Base-by-base conservation (phyloP, 2,113 vertebrate species). In the Hemiscyllium ocellatum region DNA sequence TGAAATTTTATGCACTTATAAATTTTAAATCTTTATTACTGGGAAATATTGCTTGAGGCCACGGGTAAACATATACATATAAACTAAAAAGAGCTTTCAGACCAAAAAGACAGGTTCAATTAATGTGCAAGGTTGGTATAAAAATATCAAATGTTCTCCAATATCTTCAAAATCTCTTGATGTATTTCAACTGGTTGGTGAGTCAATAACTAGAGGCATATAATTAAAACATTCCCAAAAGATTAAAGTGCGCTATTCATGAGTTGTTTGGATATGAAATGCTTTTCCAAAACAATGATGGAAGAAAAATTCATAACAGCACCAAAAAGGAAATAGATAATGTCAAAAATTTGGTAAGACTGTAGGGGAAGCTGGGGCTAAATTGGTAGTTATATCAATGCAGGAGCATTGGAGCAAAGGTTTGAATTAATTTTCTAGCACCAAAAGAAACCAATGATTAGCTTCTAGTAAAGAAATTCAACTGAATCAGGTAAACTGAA, bases 11-110 rank as follows among this genome's bases (percentile, higher is more conserved):
- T 17, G 22, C n/a, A 68, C 33, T 22, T 93, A 68, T 68, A 93
- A 93, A 93, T 93, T 37, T 66, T 72, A 95, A 76, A 24, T 70
- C 29, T 95, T 26, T 42, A 95, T 72, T 47, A 26, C 68, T 95
- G 29, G 91, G 69, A 50, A 95, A 95, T 50, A 2, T 95, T 70
- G 47, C 68, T 76, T 47, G 24, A 72, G 24, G 94, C 37, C 24
- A 47, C 61, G n/a, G 33, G 33, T 68, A 93, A 65, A 91, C 3
- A 76, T 72, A 70, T 94, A 94, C 56, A 61, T 61, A 61, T 61
- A 61, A 61, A 61, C 56, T 61, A 61, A 61, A 61, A 95, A 50
- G 65, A 95, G 65, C 65, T 72, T 70, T 29, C 68, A 95, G 93
- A 52, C 93, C 7, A 70, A 72, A 47, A 72, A 47, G 22, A 42